Evolutionary conservation across 2,888 invertebrate genomes (phyloP).

Genomic region (Tipula lateralis): DNA sequence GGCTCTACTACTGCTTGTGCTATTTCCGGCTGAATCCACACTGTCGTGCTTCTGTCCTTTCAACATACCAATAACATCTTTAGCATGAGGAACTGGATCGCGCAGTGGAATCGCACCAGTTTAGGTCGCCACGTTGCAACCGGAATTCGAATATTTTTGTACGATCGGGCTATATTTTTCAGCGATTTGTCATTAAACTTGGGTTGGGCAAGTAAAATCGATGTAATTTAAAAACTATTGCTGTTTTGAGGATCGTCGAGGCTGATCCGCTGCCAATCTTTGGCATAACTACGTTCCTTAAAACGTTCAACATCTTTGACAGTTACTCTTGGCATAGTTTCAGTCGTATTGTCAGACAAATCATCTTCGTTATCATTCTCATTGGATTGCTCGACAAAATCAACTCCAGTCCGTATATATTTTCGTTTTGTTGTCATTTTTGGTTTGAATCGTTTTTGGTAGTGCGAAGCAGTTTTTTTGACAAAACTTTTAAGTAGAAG

Average conservation of each 20-base stretch:
- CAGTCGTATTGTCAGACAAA: conserved; percentile 57
- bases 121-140: conserved; percentile 89
- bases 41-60: conserved; percentile 61
- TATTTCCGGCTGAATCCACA: conserved; percentile 53
- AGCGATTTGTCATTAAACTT: conserved; percentile 85
- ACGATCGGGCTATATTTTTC: conserved; percentile 78
- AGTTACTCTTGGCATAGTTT: conserved; percentile 51
- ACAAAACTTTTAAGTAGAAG: conserved; percentile 88
- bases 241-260: conserved; percentile 57
- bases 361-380: conserved; percentile 44
- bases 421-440: conserved; percentile 83
- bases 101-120: conserved; percentile 65
- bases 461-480: conserved; percentile 87
- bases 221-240: conserved; percentile 72
- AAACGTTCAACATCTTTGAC: conserved; percentile 59
- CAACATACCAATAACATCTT: conserved; percentile 90
- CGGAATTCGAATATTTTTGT: conserved; percentile 84
- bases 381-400: conserved; percentile 41
- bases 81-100: conserved; percentile 61
- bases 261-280: conserved; percentile 83
- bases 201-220: conserved; percentile 82
- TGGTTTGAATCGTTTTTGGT: conserved; percentile 83
- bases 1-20: conserved; percentile 53
- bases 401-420: conserved; percentile 66
- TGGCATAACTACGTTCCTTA: conserved; percentile 82